Evolutionary conservation across 2,888 invertebrate genomes (phyloP), one percentile per base, ranked within the genome.

Genomic region (Spilarctia lutea): DNA sequence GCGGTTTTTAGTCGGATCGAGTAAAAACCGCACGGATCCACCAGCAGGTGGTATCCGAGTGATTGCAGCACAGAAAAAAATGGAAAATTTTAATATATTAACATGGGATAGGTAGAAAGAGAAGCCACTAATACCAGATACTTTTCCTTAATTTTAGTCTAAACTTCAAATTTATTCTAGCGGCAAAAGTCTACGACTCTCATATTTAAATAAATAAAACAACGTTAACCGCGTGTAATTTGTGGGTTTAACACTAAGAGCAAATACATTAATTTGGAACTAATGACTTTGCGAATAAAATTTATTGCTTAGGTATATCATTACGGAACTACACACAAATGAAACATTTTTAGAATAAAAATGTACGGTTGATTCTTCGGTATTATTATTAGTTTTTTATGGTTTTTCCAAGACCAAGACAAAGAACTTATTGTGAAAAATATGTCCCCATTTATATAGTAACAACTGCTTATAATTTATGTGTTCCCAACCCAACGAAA

Each of bases 181-280:
- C 11, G 11, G 52, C 24, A 65, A 24, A 67, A 30, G 48, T 68
- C 11, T 60, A 60, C 16, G 27, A 60, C 13, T 20, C 18, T 48
- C 63, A 35, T 35, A 35, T 65, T 35, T 30, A 33, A 39, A 67
- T 68, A 72, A 56, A 52, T 72, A 68, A 83, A 68, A 42, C 18
- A 48, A 68, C 33, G 60, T 72, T 39, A 71, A 81, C 71, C 75
- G 75, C 75, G 18, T 33, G 33, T 20, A 35, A 33, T 65, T 30
- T 65, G 33, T 35, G 30, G 30, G 77, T 78, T 75, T 70, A 45
- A 56, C 71, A 65, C 71, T 68, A 65, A 74, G 73, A 78, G 75
- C 35, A 79, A 81, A 81, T 79, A 81, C 74, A 79, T 75, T 77
- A 77, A 75, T 71, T 68, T 73, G 72, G 73, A 56, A 45, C 73